phyloP scores from a whole-genome alignment of 2,888 invertebrate genomes.

The Oeneis ivallda region DNA sequence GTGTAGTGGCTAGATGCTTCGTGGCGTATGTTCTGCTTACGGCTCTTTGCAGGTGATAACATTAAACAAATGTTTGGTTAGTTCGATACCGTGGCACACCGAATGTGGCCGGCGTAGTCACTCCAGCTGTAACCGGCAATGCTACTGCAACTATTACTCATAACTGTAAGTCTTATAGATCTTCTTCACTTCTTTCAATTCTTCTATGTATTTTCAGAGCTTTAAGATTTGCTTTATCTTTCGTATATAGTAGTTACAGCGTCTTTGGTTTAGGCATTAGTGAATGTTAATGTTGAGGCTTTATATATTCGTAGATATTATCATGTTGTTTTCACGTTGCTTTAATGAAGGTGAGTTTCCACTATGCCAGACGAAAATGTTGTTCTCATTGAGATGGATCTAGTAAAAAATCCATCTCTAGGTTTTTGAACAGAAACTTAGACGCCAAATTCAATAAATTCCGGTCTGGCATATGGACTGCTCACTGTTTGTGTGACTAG shows the following conservation, averaged over 20 bases:
- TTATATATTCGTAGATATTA: background rate
- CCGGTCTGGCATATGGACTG: background rate
- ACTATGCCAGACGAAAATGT: background rate
- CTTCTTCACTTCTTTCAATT: slow-evolving; percentile 32
- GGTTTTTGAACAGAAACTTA: background rate
- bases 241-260: background rate
- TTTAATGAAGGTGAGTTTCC: background rate
- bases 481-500: background rate
- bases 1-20: slow-evolving; percentile 64
- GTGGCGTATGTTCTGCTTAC: slow-evolving; percentile 71
- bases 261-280: background rate
- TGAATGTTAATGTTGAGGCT: background rate
- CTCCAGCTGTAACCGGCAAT: slow-evolving; percentile 53
- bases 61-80: slow-evolving; percentile 80
- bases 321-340: background rate
- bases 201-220: slow-evolving; percentile 30
- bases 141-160: slow-evolving; percentile 56
- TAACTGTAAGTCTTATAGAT: slow-evolving; percentile 63
- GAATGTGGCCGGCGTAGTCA: slow-evolving; percentile 49
- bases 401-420: background rate
- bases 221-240: slow-evolving; percentile 21
- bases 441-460: too few species aligned
- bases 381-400: background rate
- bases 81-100: slow-evolving; percentile 76
- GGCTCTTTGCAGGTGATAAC: slow-evolving; percentile 79